These are phyloP conservation scores for Stenotaenia linearis DNA, from an alignment of 2,888 invertebrate genomes.

Conservation along the genomic window DNA sequence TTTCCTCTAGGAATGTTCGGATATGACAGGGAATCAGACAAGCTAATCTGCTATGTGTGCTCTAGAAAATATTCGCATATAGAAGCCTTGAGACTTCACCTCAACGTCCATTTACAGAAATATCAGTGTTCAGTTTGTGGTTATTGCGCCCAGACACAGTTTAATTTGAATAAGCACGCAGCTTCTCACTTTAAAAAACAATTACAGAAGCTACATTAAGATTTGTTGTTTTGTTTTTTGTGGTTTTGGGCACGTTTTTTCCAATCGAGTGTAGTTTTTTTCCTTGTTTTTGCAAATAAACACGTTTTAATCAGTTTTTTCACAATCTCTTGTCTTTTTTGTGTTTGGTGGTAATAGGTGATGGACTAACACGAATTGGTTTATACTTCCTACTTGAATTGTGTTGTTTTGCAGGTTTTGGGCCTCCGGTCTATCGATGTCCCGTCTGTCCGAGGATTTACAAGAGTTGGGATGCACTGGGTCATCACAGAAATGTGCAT, in stretches of 20 bases:
- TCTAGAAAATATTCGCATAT: not conserved
- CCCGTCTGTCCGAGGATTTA: not conserved
- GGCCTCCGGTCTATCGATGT: not conserved
- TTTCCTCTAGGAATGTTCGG: too few species aligned
- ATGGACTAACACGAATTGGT: not conserved
- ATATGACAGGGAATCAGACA: too few species aligned
- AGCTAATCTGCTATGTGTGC: too few species aligned
- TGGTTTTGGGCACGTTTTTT: too few species aligned
- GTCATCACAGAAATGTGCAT: slow-evolving; percentile 26
- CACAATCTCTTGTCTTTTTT: not conserved
- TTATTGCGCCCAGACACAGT: not conserved
- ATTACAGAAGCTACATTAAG: too few species aligned
- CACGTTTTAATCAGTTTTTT: not conserved
- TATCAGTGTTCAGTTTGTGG: not conserved
- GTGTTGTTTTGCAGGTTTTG: not conserved
- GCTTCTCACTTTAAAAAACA: not conserved
- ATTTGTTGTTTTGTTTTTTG: too few species aligned
- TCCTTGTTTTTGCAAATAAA: not conserved
- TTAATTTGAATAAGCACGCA: not conserved
- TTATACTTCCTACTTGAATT: not conserved
- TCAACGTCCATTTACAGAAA: not conserved
- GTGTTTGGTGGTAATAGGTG: not conserved
- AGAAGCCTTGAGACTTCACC: not conserved
- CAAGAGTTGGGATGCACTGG: not conserved
- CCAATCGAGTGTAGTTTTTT: not conserved